These are phyloP conservation scores for Chrysotoxum bicinctum DNA, from an alignment of 2,888 invertebrate species.

Conservation along the genomic window DNA sequence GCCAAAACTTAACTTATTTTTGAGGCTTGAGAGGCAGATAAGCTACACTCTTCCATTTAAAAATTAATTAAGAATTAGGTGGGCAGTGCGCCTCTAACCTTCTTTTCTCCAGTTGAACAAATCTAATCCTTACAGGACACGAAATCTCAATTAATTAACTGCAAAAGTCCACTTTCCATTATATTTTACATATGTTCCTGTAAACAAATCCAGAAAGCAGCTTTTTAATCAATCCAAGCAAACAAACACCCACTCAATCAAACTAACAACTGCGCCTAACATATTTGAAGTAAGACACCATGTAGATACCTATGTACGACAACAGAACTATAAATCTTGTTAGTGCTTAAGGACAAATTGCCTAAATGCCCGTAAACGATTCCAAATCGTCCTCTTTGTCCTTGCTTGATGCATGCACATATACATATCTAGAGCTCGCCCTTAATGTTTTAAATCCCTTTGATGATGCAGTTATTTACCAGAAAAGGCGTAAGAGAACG, in stretches of 20 bases:
- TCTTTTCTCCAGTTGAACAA: slow-evolving; percentile 1
- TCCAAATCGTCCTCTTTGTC: slow-evolving; percentile 41
- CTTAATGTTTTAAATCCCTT: slow-evolving; percentile 38
- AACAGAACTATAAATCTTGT: not conserved
- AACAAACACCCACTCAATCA: slow-evolving; percentile 33
- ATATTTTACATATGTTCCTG: not conserved
- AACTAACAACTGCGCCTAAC: not conserved
- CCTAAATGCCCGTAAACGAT: slow-evolving; percentile 67
- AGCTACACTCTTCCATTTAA: too few species aligned
- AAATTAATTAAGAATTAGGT: too few species aligned
- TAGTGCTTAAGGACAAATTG: slow-evolving; percentile 42
- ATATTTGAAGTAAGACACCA: not conserved
- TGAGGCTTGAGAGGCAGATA: too few species aligned
- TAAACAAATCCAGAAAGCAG: not conserved
- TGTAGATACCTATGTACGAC: not conserved
- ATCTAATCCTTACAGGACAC: not conserved
- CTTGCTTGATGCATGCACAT: not conserved
- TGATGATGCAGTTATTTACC: slow-evolving; percentile 68
- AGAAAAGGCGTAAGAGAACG: slow-evolving; percentile 67
- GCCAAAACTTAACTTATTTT: too few species aligned
- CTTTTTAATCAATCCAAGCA: slow-evolving; percentile 5
- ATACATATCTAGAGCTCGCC: not conserved
- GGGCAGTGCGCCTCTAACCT: too few species aligned
- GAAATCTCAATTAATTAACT: slow-evolving; percentile 11
- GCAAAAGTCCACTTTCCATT: slow-evolving; percentile 9